Percentiles rank a stretch among this genome's conserved stretches.
Evolutionary conservation across 2,888 invertebrate genomes (phyloP).

Genomic region (Minunthozetes semirufus): DNA sequence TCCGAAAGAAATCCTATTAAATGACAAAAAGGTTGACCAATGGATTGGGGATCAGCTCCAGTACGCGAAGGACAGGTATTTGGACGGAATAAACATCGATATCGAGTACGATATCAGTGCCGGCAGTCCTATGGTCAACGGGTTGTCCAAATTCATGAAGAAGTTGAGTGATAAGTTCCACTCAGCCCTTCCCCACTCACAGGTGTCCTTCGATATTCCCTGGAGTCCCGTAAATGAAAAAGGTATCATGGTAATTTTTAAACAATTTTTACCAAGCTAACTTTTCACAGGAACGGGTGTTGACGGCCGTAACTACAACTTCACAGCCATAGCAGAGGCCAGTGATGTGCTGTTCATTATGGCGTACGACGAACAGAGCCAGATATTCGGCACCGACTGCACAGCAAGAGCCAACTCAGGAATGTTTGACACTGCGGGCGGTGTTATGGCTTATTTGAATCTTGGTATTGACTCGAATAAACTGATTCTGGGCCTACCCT

Average conservation of each 20-base stretch:
- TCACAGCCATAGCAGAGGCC: conserved; percentile 45
- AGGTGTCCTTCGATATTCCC: conserved; percentile 50
- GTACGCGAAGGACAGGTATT: conserved; percentile 43
- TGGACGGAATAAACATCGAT: conserved; percentile 50
- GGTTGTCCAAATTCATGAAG: conserved; percentile 45
- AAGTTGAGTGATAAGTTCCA: conserved; percentile 46
- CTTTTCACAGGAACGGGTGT: conserved; percentile 42
- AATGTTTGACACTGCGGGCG: conserved; percentile 41
- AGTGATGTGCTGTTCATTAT: conserved; percentile 50
- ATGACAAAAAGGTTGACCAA: conserved; percentile 38
- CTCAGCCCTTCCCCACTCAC: conserved; percentile 43
- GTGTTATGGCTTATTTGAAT: conserved; percentile 45
- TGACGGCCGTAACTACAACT: conserved; percentile 50
- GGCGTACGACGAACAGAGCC: conserved; percentile 50
- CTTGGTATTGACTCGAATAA: conserved; percentile 46
- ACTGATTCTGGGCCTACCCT: conserved; percentile 49
- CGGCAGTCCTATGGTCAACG: conserved; percentile 42
- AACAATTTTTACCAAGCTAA: too few relatives aligned
- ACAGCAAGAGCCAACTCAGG: conserved; percentile 39
- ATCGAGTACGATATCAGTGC: conserved; percentile 47
- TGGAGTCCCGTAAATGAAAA: conserved; percentile 46
- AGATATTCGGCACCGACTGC: conserved; percentile 44
- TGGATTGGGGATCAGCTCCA: conserved; percentile 46
- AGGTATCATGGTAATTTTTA: background rate
- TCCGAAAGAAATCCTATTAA: conserved; percentile 24